Evolutionary conservation across 2,888 invertebrate species (phyloP), one percentile per base, ranked within the genome.

Genomic region (Clunio marinus): DNA sequence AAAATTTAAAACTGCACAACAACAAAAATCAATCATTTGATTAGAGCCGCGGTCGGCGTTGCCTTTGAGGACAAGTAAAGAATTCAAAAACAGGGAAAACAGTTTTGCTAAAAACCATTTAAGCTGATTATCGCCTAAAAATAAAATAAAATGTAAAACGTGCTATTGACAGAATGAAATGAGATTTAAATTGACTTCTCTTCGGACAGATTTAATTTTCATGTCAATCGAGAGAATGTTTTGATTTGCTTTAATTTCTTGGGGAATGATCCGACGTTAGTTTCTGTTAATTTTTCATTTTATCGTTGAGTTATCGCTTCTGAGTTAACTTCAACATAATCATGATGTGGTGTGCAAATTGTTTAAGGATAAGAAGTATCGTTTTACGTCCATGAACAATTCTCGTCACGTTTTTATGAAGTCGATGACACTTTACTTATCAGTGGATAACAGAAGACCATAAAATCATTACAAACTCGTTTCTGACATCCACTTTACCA

Each of bases 1-100:
- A 25, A 57, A 57, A 15, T 41, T 41, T 41, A 57, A 27, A 57
- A 32, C 7, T 20, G 17, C 10, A 60, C 32, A 60, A 60, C 35
- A 60, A 32, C 60, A 60, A 60, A 60, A 32, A 60, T 60, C 60
- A 60, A 60, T 60, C 60, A 60, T 2, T 60, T 4, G 37, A 35
- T 20, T 17, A n/a, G 2, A 10, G 27, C 2, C 3, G 20, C 60
- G 35, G 35, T n/a, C 51, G 35, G 35, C 17, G 3, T 41, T 41
- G 13, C 15, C 37, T 60, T 32, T 60, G 60, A 58, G 15, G 20
- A 22, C 22, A 22, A 60, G 20, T n/a, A 25, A 58, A 22, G 17
- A 60, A 15, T 25, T 24, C n/a, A n/a, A 20, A 57, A 57, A 57
- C 25, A 24, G 27, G 27, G n/a, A 57, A 57, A 57, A 57, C 57